Base-by-base conservation (phyloP, 2,113 vertebrate species). In the Ranitomeya imitator region DNA sequence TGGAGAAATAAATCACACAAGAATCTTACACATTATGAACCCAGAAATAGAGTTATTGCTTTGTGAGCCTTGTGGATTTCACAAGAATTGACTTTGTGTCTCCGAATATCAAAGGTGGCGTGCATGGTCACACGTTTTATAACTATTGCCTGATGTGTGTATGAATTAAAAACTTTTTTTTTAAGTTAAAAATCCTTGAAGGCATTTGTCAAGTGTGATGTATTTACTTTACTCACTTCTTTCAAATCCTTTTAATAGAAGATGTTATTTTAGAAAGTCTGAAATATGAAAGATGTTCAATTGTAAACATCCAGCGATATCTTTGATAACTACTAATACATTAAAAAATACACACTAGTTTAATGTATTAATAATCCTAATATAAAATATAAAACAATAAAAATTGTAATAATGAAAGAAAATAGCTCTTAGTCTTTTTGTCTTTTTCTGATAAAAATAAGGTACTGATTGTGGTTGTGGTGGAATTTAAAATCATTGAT, bases 101-200 rank as follows among this genome's bases (percentile, higher is more conserved):
- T 60, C 77, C 55, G 82, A 82, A 81, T 73, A 82, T 82, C 31
- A 81, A 82, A 67, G 65, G 54, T 60, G 65, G 63, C 65, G 86
- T 67, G 65, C 23, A 51, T 65, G 74, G 60, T 82, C 86, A 74
- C 26, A 82, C 51, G 82, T 18, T 82, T 74, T 82, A 57, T 87
- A 74, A 57, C 78, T 73, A 18, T 26, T 78, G 52, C 79, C 13
- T 19, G 23, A 80, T 82, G 86, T 55, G n/a, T 61, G 21, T 60
- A 73, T 87, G 78, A 87, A 82, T 87, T 87, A 82, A 82, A 82
- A 73, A 81, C 26, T n/a, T 55, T 26, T 81, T 83, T 81, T 80
- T 45, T 13, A 55, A 45, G 65, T 82, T 87, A 65, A n/a, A 60
- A 87, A 87, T 87, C 86, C 67, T 74, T 87, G 86, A 82, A 87